Percentiles rank a stretch among this genome's conserved stretches.
phyloP scores from a whole-genome alignment of 2,888 invertebrate genomes.

The Eustalomyia histrio region DNA sequence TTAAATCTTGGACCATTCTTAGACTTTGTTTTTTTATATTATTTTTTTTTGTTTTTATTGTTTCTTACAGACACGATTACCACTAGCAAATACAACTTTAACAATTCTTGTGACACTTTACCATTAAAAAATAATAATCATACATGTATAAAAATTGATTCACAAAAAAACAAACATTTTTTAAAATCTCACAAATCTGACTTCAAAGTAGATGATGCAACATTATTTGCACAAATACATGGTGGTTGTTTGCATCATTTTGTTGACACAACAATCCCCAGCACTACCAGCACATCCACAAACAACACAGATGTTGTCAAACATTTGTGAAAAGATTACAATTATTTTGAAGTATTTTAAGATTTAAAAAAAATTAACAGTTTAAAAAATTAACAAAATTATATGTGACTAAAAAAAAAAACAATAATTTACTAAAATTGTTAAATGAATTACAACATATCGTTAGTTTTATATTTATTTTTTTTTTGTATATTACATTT shows the following conservation, averaged over 20 bases:
- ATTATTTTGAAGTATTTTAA: slow-evolving; percentile 38
- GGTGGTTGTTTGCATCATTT: slow-evolving; percentile 74
- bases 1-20: neutral
- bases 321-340: slow-evolving; percentile 19
- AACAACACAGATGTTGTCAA: slow-evolving; percentile 9
- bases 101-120: slow-evolving; percentile 39
- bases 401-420: slow-evolving; percentile 26
- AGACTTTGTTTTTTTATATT: neutral
- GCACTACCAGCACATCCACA: no score
- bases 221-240: slow-evolving; percentile 73
- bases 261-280: slow-evolving; percentile 18
- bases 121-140: slow-evolving; percentile 40
- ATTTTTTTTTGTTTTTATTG: slow-evolving; percentile 28
- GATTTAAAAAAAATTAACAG: neutral
- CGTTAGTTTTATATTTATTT: neutral
- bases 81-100: slow-evolving; percentile 46
- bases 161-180: slow-evolving; percentile 55
- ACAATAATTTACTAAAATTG: slow-evolving; percentile 10
- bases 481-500: neutral
- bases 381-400: neutral
- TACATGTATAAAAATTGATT: slow-evolving; percentile 59
- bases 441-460: slow-evolving; percentile 41
- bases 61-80: slow-evolving; percentile 52
- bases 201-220: slow-evolving; percentile 67
- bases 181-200: slow-evolving; percentile 35